Evolutionary conservation across 2,113 vertebrate species (phyloP), one percentile per base, ranked within the genome.

Genomic region (Sphyrna mokarran): DNA sequence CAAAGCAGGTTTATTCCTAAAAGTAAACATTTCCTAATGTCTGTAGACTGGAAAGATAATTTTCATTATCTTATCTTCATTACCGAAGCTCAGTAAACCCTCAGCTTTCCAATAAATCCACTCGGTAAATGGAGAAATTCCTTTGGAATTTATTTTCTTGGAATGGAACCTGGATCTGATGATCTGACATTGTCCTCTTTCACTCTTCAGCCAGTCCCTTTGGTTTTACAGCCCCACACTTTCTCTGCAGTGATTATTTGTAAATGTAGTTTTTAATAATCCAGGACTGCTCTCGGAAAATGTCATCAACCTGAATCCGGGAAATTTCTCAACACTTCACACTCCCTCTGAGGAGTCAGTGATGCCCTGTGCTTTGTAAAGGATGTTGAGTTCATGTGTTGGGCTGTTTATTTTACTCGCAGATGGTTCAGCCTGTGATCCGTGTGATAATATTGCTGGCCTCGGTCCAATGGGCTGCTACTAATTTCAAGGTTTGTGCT

Each of bases 401-500:
- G 85, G 22, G 85, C 48, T 54, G 87, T 58, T 90, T 90, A 90
- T 58, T 90, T 26, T 29, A 29, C 26, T n/a, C 61, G 48, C 54
- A 90, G 54, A 90, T 61, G 54, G 54, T 13, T 61, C 43, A 48
- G 43, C 3, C 87, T 90, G 87, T 33, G 54, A 90, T 61, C 48
- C 29, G 29, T n/a, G 61, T 16, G 26, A 90, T 90, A 87, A 87
- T 26, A 26, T 87, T 11, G 5, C 85, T 54, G 48, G 43, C 40
- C 85, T 87, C 40, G 11, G 43, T 54, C 43, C 48, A 43, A 26
- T 54, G 85, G 85, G 43, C 85, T 87, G 85, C 2, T 61, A 29
- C 26, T 90, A 90, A 90, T 90, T 90, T 90, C 54, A 90, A 90
- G 23, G 87, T 18, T 54, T 90, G 87, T n/a, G 87, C 87, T 61